Percentiles rank a stretch among this genome's conserved stretches.
Evolutionary conservation across 2,888 invertebrate genomes (phyloP).

Genomic region (Phlogophora meticulosa): DNA sequence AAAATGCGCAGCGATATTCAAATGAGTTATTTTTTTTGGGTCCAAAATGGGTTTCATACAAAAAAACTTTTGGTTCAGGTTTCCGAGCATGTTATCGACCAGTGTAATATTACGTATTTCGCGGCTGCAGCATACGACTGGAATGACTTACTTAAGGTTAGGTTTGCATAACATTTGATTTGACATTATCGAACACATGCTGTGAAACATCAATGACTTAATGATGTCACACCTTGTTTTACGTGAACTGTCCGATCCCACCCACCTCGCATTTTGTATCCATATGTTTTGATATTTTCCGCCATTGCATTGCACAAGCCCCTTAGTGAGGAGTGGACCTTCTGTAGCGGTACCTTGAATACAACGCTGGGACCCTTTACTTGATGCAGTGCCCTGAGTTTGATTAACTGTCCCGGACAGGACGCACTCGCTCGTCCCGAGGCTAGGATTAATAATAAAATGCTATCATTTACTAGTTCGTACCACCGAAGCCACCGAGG

Average conservation of each 20-base stretch:
- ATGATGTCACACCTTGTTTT: not conserved
- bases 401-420: constrained; percentile 50
- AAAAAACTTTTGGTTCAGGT: no score
- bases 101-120: no score
- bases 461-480: constrained; percentile 39
- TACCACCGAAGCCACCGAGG: constrained; percentile 4
- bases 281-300: not conserved
- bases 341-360: constrained; percentile 11
- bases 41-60: no score
- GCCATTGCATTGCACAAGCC: not conserved
- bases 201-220: not conserved
- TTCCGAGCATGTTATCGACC: no score
- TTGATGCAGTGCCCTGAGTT: constrained; percentile 33
- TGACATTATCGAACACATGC: no score
- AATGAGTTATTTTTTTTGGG: no score
- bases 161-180: no score
- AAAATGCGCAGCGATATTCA: no score
- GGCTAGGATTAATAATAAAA: constrained; percentile 30
- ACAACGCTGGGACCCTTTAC: constrained; percentile 11
- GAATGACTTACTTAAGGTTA: no score
- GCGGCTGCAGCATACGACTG: no score
- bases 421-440: constrained; percentile 20
- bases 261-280: not conserved
- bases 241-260: not conserved
- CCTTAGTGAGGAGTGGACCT: not conserved